Percentiles rank a stretch among this genome's conserved stretches.
phyloP scores from a whole-genome alignment of 2,797 vertebrate species.

The Neostethus bicornis region DNA sequence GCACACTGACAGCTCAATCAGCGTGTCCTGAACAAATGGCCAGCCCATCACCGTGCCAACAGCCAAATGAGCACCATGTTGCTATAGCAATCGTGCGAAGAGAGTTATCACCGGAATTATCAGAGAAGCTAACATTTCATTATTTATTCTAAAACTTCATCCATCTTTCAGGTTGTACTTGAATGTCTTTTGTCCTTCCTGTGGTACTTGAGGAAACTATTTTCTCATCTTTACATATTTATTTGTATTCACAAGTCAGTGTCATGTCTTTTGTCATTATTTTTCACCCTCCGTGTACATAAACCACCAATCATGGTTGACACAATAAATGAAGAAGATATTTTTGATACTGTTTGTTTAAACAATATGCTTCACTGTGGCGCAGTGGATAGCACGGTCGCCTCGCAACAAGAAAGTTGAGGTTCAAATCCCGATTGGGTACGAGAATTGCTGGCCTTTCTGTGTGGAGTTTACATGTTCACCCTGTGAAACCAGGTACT shows the following conservation, averaged over 20 bases:
- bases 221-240: slow-evolving; percentile 1
- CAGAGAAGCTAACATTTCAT: slow-evolving; percentile 66
- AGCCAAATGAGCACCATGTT: slow-evolving; percentile 62
- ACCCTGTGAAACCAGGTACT: no score
- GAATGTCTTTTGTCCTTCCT: slow-evolving; percentile 27
- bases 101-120: slow-evolving; percentile 72
- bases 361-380: no score
- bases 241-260: slow-evolving; percentile 11
- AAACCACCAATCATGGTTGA: no score
- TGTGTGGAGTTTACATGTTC: no score
- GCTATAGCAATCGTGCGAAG: slow-evolving; percentile 63
- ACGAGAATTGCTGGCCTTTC: no score
- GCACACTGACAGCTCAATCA: slow-evolving; percentile 73
- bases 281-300: no score
- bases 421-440: no score
- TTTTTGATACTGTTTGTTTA: no score
- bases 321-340: no score
- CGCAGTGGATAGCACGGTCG: no score
- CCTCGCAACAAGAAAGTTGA: no score
- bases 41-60: slow-evolving; percentile 54
- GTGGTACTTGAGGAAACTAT: slow-evolving; percentile 9
- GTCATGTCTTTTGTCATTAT: not conserved
- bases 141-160: slow-evolving; percentile 60
- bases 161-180: slow-evolving; percentile 38
- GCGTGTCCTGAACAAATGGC: slow-evolving; percentile 65